These are phyloP conservation scores for Morone saxatilis DNA, from an alignment of 2,113 vertebrate genomes.

Conservation along the genomic window DNA sequence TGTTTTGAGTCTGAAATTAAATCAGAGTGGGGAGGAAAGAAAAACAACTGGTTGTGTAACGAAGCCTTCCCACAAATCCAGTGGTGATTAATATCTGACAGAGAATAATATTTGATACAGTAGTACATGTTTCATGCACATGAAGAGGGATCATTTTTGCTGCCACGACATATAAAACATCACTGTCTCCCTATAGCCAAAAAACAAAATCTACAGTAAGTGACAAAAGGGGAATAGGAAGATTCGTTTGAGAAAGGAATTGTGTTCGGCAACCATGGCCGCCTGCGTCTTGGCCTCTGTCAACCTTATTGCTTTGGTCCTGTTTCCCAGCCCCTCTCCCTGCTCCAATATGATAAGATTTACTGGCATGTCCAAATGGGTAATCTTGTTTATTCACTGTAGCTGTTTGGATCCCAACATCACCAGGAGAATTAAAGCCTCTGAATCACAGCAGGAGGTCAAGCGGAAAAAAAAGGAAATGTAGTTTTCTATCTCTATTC, in stretches of 20 bases:
- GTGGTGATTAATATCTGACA: constrained; percentile 55
- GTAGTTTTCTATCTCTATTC: constrained; percentile 63
- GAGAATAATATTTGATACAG: constrained; percentile 57
- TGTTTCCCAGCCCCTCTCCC: constrained; percentile 64
- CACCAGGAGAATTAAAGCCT: constrained; percentile 79
- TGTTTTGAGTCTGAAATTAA: constrained; percentile 36
- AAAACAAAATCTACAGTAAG: constrained; percentile 44
- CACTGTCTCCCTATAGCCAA: constrained; percentile 14
- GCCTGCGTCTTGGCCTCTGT: constrained; percentile 67
- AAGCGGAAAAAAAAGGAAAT: constrained; percentile 61
- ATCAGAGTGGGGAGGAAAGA: constrained; percentile 32
- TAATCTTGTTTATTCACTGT: constrained; percentile 86
- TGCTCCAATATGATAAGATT: constrained; percentile 84
- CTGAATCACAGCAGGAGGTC: constrained; percentile 76
- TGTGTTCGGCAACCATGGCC: constrained; percentile 61
- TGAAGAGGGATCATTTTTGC: constrained; percentile 37
- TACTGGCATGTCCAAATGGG: constrained; percentile 80
- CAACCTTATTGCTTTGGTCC: constrained; percentile 75
- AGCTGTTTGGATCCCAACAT: constrained; percentile 81
- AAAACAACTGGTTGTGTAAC: constrained; percentile 43
- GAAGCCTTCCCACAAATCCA: constrained; percentile 49
- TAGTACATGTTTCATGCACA: constrained; percentile 22
- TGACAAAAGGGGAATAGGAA: constrained; percentile 40
- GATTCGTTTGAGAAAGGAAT: constrained; percentile 64
- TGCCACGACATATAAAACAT: constrained; percentile 38